phyloP scores from a whole-genome alignment of 2,113 vertebrate species.

The Falco punctatus region DNA sequence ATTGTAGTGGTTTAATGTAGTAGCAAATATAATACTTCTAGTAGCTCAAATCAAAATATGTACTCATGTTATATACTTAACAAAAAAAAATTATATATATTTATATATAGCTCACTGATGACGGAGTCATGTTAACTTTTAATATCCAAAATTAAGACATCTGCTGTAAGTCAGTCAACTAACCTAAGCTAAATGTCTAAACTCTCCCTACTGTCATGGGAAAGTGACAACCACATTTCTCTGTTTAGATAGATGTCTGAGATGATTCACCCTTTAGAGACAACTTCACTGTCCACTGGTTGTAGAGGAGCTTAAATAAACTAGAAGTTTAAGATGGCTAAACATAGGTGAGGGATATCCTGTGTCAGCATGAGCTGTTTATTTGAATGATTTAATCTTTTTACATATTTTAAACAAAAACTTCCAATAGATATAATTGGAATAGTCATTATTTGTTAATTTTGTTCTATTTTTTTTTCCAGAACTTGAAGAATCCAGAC shows the following conservation, averaged over 20 bases:
- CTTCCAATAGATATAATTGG: not conserved
- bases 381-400: not conserved
- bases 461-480: not conserved
- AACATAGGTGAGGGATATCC: not conserved
- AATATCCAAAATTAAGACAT: not conserved
- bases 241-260: not conserved
- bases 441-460: not conserved
- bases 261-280: not conserved
- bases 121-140: not conserved
- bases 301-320: not conserved
- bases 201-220: not conserved
- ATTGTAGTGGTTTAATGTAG: not conserved
- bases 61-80: not conserved
- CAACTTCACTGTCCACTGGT: not conserved
- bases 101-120: not conserved
- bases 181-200: not conserved
- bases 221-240: not conserved
- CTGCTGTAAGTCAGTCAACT: not conserved
- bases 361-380: not conserved
- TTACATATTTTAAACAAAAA: not conserved
- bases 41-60: not conserved
- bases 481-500: slow-evolving; percentile 94
- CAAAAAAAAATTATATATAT: not conserved
- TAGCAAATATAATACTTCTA: not conserved
- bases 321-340: not conserved